These are phyloP conservation scores for Schizaphis graminum DNA, from an alignment of 2,888 invertebrate species.

Conservation along the genomic window DNA sequence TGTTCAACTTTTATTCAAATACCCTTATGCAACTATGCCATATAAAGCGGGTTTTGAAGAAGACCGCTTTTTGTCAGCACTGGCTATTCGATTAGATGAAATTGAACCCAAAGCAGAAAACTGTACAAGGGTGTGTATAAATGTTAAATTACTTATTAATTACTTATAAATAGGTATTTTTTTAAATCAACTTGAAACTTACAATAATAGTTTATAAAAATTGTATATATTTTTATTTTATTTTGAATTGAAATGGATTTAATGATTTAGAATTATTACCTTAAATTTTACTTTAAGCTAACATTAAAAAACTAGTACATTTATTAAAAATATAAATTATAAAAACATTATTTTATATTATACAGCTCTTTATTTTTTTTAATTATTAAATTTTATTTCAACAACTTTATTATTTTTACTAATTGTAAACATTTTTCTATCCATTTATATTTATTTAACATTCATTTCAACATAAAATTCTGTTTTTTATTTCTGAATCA, in stretches of 20 bases:
- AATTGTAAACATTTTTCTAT: not conserved
- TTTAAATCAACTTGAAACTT: not conserved
- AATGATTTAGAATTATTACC: not conserved
- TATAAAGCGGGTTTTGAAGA: constrained; percentile 82
- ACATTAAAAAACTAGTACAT: not conserved
- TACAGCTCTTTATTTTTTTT: not conserved
- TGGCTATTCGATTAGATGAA: constrained; percentile 77
- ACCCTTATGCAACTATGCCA: constrained; percentile 78
- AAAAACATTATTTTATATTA: not conserved
- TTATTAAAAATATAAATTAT: not conserved
- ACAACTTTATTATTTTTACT: not conserved
- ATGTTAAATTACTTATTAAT: not conserved
- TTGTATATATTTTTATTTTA: not conserved
- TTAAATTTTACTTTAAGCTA: not conserved
- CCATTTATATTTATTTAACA: not conserved
- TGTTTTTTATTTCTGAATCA: not conserved
- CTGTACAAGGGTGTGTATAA: constrained; percentile 77
- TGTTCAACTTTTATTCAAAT: constrained; percentile 73
- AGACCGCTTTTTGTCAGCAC: constrained; percentile 80
- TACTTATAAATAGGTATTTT: not conserved
- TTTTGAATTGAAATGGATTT: not conserved
- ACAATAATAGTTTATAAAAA: not conserved
- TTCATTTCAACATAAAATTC: not conserved
- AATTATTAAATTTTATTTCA: not conserved
- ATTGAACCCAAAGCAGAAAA: constrained; percentile 84